Evolutionary conservation across 2,888 invertebrate genomes (phyloP).

Genomic region (Drosophila fulvimacula): DNA sequence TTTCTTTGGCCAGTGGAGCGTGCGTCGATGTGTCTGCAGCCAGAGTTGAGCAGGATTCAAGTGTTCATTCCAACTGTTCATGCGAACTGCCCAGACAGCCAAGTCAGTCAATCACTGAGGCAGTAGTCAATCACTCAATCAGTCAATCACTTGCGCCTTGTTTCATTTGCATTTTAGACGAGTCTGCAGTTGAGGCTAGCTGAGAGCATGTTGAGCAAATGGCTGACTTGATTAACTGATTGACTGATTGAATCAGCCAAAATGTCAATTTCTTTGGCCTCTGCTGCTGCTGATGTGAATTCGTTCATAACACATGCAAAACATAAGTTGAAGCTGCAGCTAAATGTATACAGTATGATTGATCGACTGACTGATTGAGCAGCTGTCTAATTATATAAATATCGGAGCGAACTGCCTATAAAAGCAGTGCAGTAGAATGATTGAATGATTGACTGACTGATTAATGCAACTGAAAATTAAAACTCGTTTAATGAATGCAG

Average conservation of each 20-base stretch:
- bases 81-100: slow-evolving; percentile 32
- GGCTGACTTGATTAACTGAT: background rate
- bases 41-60: slow-evolving; percentile 37
- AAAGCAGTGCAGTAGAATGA: too few species aligned
- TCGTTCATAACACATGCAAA: background rate
- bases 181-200: background rate
- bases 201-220: background rate
- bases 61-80: slow-evolving; percentile 76
- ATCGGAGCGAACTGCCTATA: too few species aligned
- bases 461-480: too few species aligned
- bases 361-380: background rate
- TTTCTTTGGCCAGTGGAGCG: slow-evolving; percentile 72
- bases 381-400: too few species aligned
- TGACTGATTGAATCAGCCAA: background rate
- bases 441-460: background rate
- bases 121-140: background rate
- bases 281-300: background rate
- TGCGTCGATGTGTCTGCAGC: slow-evolving; percentile 61
- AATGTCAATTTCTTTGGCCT: too few species aligned
- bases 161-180: slow-evolving; percentile 18
- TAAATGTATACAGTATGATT: background rate
- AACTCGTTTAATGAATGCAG: too few species aligned
- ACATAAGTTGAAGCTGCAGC: background rate
- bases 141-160: slow-evolving; percentile 27
- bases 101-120: background rate